phyloP scores from a whole-genome alignment of 1,140 invertebrate species.

The Drosophila funebris region DNA sequence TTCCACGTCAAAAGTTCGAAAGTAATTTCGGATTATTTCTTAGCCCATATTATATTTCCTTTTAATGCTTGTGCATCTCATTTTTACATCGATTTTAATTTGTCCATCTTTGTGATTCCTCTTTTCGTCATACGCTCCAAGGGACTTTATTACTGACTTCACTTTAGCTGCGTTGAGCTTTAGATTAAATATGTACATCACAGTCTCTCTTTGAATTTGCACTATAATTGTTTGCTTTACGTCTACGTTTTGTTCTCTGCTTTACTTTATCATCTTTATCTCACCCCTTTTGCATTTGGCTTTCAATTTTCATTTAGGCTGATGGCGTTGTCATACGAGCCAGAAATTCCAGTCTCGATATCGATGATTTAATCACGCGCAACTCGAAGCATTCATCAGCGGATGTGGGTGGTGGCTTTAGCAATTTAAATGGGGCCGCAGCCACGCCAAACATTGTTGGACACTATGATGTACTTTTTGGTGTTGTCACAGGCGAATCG shows the following conservation, averaged over 20 bases:
- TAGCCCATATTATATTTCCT: slow-evolving; percentile 4
- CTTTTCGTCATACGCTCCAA: slow-evolving; percentile 42
- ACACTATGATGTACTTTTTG: slow-evolving; percentile 92
- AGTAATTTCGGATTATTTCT: slow-evolving; percentile 6
- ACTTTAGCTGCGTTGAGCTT: slow-evolving; percentile 6
- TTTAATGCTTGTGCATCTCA: slow-evolving; percentile 9
- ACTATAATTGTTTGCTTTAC: slow-evolving; percentile 11
- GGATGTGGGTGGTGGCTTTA: slow-evolving; percentile 52
- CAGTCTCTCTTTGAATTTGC: background rate
- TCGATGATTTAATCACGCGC: slow-evolving; percentile 85
- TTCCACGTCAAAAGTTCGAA: slow-evolving; percentile 8
- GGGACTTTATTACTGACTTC: slow-evolving; percentile 72
- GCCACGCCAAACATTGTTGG: slow-evolving; percentile 54
- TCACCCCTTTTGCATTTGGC: slow-evolving; percentile 18
- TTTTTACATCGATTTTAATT: slow-evolving; percentile 31
- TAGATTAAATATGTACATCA: slow-evolving; percentile 4
- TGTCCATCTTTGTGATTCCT: slow-evolving; percentile 29
- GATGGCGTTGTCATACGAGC: slow-evolving; percentile 84
- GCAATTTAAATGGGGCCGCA: slow-evolving; percentile 55
- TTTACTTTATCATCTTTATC: slow-evolving; percentile 13
- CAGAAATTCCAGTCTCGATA: slow-evolving; percentile 85
- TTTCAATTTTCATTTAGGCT: slow-evolving; percentile 82
- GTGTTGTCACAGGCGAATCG: slow-evolving; percentile 93
- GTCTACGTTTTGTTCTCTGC: slow-evolving; percentile 16
- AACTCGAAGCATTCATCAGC: slow-evolving; percentile 77